A percentile compares a stretch with the other conserved stretches of the same genome.
phyloP scores from a whole-genome alignment of 2,888 invertebrate genomes.

The Branchipolynoe longqiensis region DNA sequence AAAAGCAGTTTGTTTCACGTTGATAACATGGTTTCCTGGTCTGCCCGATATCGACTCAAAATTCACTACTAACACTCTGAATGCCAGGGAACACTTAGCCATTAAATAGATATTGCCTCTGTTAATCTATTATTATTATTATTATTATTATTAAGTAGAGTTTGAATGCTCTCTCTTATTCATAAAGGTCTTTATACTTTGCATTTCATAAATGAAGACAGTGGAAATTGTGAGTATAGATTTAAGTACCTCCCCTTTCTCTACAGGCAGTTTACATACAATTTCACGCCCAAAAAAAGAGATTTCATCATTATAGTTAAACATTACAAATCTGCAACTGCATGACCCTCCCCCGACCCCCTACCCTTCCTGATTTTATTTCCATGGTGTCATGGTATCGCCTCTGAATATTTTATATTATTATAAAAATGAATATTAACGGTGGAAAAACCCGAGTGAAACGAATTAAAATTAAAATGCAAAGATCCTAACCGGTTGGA shows the following conservation, averaged over 20 bases:
- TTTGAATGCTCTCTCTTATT: conserved; percentile 25
- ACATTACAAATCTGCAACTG: conserved; percentile 35
- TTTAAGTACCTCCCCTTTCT: conserved; percentile 55
- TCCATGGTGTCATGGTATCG: conserved; percentile 36
- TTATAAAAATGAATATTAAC: background rate
- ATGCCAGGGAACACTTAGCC: too few relatives aligned
- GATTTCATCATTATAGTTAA: background rate
- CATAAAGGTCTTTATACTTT: conserved; percentile 46
- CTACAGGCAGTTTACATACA: conserved; percentile 27
- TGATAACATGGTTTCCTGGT: background rate
- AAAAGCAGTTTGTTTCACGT: background rate
- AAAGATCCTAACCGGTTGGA: conserved; percentile 12
- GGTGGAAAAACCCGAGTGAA: conserved; percentile 34
- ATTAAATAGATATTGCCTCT: background rate
- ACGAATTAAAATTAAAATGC: conserved; percentile 18
- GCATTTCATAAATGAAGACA: conserved; percentile 57
- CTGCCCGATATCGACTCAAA: background rate
- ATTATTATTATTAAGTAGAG: too few relatives aligned
- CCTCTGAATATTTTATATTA: conserved; percentile 21
- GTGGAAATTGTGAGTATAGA: conserved; percentile 57
- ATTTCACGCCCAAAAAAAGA: conserved; percentile 6
- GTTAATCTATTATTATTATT: too few relatives aligned
- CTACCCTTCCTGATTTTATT: conserved; percentile 46
- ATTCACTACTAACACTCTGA: too few relatives aligned
- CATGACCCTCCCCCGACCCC: too few relatives aligned